A percentile compares a stretch with the other conserved stretches of the same genome.
phyloP scores from a whole-genome alignment of 2,113 vertebrate genomes.

The Sus scrofa region DNA sequence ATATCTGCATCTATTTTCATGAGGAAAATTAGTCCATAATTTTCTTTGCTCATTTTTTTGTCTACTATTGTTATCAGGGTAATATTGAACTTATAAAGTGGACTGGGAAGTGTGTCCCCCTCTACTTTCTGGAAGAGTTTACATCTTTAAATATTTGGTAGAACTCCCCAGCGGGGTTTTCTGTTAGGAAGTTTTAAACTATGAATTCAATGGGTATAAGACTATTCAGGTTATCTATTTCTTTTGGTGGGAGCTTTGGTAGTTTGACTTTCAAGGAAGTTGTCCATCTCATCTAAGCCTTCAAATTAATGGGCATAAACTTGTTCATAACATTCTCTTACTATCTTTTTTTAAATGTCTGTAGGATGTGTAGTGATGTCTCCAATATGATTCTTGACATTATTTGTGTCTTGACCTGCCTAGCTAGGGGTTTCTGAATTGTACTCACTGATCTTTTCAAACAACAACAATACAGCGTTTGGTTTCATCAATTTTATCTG shows the following conservation, averaged over 20 bases:
- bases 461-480: background rate
- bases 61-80: background rate
- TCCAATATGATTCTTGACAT: background rate
- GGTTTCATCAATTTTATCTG: background rate
- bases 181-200: constrained; percentile 11
- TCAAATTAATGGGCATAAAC: background rate
- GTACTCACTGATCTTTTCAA: background rate
- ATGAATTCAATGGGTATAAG: constrained; percentile 7
- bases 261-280: constrained; percentile 38
- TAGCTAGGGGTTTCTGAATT: background rate
- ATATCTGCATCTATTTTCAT: background rate
- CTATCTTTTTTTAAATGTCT: background rate
- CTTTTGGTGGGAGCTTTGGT: background rate
- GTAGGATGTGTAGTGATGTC: background rate
- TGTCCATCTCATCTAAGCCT: constrained; percentile 3
- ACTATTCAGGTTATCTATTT: background rate
- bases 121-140: background rate
- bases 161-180: background rate
- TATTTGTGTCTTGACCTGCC: background rate
- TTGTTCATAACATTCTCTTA: background rate
- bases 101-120: background rate
- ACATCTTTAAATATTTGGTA: background rate
- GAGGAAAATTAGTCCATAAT: background rate
- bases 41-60: background rate
- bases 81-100: background rate